A percentile compares a stretch with the other conserved stretches of the same genome.
phyloP scores from a whole-genome alignment of 2,797 vertebrate species.

The Enteromius fasciolatus region DNA sequence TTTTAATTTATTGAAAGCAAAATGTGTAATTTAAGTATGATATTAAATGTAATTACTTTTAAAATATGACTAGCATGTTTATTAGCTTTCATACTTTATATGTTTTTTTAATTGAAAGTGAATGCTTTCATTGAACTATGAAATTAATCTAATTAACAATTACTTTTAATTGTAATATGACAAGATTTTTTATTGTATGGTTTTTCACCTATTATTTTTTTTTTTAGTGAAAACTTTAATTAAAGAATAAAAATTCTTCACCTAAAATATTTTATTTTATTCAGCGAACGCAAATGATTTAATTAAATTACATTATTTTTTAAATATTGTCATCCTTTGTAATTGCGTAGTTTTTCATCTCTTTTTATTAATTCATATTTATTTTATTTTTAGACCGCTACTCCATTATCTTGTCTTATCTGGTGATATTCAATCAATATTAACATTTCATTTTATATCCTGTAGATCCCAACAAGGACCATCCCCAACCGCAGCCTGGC shows the following conservation, averaged over 20 bases:
- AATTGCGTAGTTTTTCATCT: background rate
- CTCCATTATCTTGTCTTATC: background rate
- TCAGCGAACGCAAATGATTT: background rate
- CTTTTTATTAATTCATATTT: background rate
- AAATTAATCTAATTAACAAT: background rate
- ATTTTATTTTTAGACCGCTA: background rate
- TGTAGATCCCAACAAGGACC: slow-evolving; percentile 87
- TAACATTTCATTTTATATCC: slow-evolving; percentile 37
- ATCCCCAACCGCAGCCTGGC: slow-evolving; percentile 87
- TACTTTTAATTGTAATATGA: background rate
- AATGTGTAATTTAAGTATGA: background rate
- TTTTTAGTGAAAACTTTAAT: background rate
- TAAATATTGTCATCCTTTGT: background rate
- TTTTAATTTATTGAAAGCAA: background rate
- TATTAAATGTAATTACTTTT: background rate
- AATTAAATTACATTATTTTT: background rate
- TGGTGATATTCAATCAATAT: background rate
- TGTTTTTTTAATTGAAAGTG: background rate
- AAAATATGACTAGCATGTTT: background rate
- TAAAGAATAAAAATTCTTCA: background rate
- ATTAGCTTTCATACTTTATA: background rate
- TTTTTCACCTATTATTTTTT: background rate
- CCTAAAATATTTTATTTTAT: background rate
- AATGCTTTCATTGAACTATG: background rate
- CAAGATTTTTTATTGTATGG: background rate